Conservation (phyloP, 2,797 vertebrate genomes). For the Erpetoichthys calabaricus region DNA sequence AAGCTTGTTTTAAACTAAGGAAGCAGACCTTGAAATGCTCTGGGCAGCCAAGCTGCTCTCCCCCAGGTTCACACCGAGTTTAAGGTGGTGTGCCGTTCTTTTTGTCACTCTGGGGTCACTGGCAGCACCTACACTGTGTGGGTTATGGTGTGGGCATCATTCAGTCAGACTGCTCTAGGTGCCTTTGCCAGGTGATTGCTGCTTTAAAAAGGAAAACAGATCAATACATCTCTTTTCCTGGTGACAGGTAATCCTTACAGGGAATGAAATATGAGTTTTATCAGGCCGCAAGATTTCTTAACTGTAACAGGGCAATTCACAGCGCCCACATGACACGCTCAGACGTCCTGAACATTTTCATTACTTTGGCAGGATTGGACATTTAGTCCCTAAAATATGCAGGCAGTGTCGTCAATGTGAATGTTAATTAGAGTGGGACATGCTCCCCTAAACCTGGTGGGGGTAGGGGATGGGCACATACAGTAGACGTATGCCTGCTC, state of each 20-base stretch:
- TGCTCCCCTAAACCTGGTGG: no score
- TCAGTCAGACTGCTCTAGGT: slow-evolving; percentile 58
- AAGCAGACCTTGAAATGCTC: no score
- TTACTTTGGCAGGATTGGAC: slow-evolving; percentile 35
- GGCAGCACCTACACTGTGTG: slow-evolving; percentile 25
- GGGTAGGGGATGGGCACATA: no score
- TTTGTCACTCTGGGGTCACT: slow-evolving; percentile 37
- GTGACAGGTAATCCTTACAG: slow-evolving; percentile 75
- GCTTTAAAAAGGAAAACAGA: slow-evolving; percentile 68
- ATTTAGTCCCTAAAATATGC: slow-evolving; percentile 34
- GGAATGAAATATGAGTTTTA: slow-evolving; percentile 63
- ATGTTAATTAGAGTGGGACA: slow-evolving; percentile 38
- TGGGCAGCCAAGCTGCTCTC: slow-evolving; percentile 10
- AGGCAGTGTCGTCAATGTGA: slow-evolving; percentile 29
- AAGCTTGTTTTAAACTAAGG: no score
- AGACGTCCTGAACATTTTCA: slow-evolving; percentile 12
- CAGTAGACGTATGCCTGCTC: no score
- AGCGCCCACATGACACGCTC: slow-evolving; percentile 33
- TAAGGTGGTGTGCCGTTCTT: slow-evolving; percentile 43
- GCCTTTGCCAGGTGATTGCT: slow-evolving; percentile 72
- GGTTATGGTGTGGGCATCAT: slow-evolving; percentile 49
- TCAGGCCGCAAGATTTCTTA: slow-evolving; percentile 54
- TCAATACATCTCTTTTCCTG: slow-evolving; percentile 68
- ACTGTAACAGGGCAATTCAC: slow-evolving; percentile 63
- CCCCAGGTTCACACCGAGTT: slow-evolving; percentile 47